Evolutionary conservation across 2,888 invertebrate genomes (phyloP).

Genomic region (Orchestes rusci): DNA sequence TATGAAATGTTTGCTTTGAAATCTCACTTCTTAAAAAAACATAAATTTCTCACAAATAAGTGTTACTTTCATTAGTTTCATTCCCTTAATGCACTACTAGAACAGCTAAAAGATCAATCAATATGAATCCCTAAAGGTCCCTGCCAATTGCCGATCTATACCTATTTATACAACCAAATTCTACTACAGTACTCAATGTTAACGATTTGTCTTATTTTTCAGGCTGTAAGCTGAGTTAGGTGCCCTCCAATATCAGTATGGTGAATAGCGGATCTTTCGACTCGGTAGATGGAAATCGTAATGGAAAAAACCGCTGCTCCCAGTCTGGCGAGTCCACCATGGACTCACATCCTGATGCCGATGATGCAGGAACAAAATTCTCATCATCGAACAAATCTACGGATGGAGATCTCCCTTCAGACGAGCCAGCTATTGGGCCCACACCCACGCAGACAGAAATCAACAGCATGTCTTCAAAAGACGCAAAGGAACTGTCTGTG

Average conservation of each 20-base stretch:
- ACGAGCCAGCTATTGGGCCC: slow-evolving; percentile 16
- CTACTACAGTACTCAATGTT: too few relatives aligned
- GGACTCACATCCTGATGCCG: slow-evolving; percentile 29
- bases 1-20: too few relatives aligned
- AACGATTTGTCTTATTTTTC: too few relatives aligned
- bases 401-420: slow-evolving; percentile 7
- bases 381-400: slow-evolving; percentile 30
- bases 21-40: too few relatives aligned
- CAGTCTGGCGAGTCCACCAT: slow-evolving; percentile 27
- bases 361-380: slow-evolving; percentile 30
- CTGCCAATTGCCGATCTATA: too few relatives aligned
- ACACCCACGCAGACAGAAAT: slow-evolving; percentile 33
- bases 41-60: too few relatives aligned
- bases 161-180: too few relatives aligned
- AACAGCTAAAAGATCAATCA: too few relatives aligned
- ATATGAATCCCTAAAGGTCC: neutral
- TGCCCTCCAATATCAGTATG: slow-evolving; percentile 31
- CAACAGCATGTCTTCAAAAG: slow-evolving; percentile 24
- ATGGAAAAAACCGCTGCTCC: slow-evolving; percentile 33
- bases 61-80: too few relatives aligned
- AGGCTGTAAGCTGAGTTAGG: neutral
- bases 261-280: slow-evolving; percentile 41
- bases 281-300: slow-evolving; percentile 36
- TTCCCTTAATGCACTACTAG: too few relatives aligned
- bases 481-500: slow-evolving; percentile 8